Evolutionary conservation across 2,888 invertebrate species (phyloP).

Genomic region (Drosophila barbarae): DNA sequence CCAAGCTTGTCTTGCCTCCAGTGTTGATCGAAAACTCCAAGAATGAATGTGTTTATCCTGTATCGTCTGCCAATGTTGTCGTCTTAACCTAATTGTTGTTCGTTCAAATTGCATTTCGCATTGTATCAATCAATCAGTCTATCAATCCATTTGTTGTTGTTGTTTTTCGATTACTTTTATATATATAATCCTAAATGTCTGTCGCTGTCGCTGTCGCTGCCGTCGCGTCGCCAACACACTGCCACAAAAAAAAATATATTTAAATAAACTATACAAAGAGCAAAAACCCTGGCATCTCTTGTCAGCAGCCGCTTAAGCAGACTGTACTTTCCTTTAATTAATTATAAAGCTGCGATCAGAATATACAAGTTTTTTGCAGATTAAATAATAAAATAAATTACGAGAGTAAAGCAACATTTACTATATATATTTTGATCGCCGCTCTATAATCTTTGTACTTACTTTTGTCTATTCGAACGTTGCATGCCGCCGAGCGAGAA

Average conservation of each 20-base stretch:
- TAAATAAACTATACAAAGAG: conserved; percentile 3
- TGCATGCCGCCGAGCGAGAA: conserved; percentile 59
- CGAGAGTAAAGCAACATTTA: too few relatives aligned
- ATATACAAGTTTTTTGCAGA: neutral
- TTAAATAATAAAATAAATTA: too few relatives aligned
- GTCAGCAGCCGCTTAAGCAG: conserved; percentile 40
- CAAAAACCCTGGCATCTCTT: conserved; percentile 46
- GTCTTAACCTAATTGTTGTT: conserved; percentile 59
- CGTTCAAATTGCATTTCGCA: conserved; percentile 56
- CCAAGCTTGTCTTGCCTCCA: conserved; percentile 20
- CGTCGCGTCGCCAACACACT: conserved; percentile 49
- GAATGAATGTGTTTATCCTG: conserved; percentile 33
- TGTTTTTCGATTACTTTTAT: conserved; percentile 52
- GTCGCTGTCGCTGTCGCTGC: conserved; percentile 63
- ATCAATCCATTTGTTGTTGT: conserved; percentile 65
- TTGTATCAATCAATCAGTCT: conserved; percentile 30
- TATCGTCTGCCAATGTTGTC: conserved; percentile 63
- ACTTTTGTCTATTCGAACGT: conserved; percentile 22
- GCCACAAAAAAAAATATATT: conserved; percentile 24
- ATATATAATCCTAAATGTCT: conserved; percentile 50
- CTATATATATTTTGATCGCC: conserved; percentile 7
- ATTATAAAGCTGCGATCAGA: conserved; percentile 5
- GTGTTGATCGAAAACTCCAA: conserved; percentile 11
- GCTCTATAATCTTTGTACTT: conserved; percentile 18
- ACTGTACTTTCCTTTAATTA: conserved; percentile 38